Evolutionary conservation across 2,888 invertebrate genomes (phyloP), one percentile per base, ranked within the genome.

Genomic region (Chromoteleia sp.): DNA sequence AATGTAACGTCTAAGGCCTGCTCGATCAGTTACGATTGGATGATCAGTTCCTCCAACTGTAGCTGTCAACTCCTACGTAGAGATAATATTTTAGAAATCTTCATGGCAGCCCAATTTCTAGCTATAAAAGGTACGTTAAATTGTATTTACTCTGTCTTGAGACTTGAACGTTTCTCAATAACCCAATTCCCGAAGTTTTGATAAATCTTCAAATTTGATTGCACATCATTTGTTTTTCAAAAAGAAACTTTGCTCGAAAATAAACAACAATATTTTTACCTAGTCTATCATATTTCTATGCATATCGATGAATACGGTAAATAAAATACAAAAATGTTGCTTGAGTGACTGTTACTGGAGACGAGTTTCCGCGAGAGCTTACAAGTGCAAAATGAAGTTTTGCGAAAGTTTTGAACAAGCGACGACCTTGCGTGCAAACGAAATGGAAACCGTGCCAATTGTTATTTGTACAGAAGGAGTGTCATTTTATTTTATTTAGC

Each of bases 11-110:
- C 93, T 5, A 90, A 90, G 81, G 94, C 96, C 0, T 96, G 96
- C 87, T 93, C 94, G 56, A 94, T 94, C 80, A 94, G 96, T 63
- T 97, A 96, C 91, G 95, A 96, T 84, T 97, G 96, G 96, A 96
- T 96, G 96, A 94, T 96, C 84, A 94, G 93, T 75, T 91, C 92
- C 19, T 94, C 93, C 5, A 93, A 92, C 68, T 95, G 95, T 2
- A 94, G 95, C 83, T 94, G 93, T 83, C 94, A 94, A 63, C 92
- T 94, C 1, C 91, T 96, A 0, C 94, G 93, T 71, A 93, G 95
- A 54, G 94, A 95, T 67, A 96, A 96, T 81, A 94, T 96, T 48
- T 91, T 96, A 58, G 95, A 96, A 86, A 92, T 96, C 21, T 95
- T 96, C 86, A 94, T 93, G 85, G 95, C 96, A 0, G 94, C 96